Conservation (phyloP, 2,113 vertebrate genomes). For the Podarcis cretensis region DNA sequence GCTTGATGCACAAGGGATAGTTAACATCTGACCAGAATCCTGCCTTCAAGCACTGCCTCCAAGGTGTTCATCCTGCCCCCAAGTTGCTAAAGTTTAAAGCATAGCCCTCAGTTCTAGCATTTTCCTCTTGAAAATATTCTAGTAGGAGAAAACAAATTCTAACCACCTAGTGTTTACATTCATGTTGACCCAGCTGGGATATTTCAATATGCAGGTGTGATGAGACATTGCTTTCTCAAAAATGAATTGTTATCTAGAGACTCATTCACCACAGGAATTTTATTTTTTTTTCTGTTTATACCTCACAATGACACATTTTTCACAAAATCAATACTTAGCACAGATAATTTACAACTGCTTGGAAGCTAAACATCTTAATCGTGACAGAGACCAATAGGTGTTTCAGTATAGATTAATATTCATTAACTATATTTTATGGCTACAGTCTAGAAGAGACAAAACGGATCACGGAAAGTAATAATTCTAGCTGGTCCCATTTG, state of each 20-base stretch:
- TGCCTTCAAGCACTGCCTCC: not conserved
- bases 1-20: not conserved
- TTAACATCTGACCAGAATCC: not conserved
- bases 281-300: constrained; percentile 44
- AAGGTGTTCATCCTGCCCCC: not conserved
- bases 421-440: constrained; percentile 31
- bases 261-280: constrained; percentile 16
- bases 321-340: constrained; percentile 3
- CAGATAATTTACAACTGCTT: constrained; percentile 23
- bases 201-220: constrained; percentile 15
- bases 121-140: not conserved
- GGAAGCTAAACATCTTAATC: constrained; percentile 23
- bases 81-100: not conserved
- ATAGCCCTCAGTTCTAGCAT: not conserved
- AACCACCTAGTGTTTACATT: not conserved
- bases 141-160: not conserved
- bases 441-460: constrained; percentile 19
- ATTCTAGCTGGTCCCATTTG: not conserved
- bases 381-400: constrained; percentile 25
- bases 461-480: not conserved
- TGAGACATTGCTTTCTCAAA: constrained; percentile 14
- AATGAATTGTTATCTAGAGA: constrained; percentile 27
- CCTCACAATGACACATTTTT: constrained; percentile 18
- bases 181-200: constrained; percentile 4
- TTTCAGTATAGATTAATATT: constrained; percentile 38